Base-by-base conservation (phyloP, 1,140 invertebrate genomes). In the Polypedilum vanderplanki region DNA sequence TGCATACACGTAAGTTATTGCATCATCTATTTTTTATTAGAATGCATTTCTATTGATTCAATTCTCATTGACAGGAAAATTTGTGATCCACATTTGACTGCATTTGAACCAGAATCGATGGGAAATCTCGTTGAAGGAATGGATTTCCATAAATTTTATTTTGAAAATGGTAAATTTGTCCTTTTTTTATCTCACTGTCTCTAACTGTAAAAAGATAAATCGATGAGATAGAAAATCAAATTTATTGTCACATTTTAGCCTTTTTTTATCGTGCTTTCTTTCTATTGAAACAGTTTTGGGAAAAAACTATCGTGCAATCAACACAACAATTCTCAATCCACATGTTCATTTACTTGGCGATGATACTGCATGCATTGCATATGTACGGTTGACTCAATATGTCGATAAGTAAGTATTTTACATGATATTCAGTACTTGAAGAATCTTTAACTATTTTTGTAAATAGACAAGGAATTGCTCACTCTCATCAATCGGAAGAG, bases 81-180 rank as follows among this genome's bases (percentile, higher is more conserved):
- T 82, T 98, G 97, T 87, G 98, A 99, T 89, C 95, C 97, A 76
- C 93, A 98, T 84, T 88, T 99, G 80, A 99, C 98, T 77, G 93
- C 96, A 78, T 99, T 99, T 87, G 98, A 99, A 85, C 97, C 98
- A 75, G 98, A 99, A 87, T 93, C 97, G 77, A 87, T 98, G 85
- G 97, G 98, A 76, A 98, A 99, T 87, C 88, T 99, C 81, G 94
- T 99, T 76, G 97, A 99, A 86, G 98, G 98, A 84, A 95, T 99
- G 91, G 98, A 99, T 86, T n/a, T 99, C 87, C 98, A 99, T 86
- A 99, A 99, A 87, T 99, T 99, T 88, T 99, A 99, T 87, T 99
- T 99, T 87, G 97, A 99, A 86, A 97, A 98, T 88, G 95, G 96
- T 96, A 88, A 87, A 85, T 86, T 83, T n/a, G n/a, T n/a, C n/a